Percentiles rank a stretch among this genome's conserved stretches.
Conservation (phyloP, 2,888 invertebrate species). For the Xanthorhoe spadicearia region DNA sequence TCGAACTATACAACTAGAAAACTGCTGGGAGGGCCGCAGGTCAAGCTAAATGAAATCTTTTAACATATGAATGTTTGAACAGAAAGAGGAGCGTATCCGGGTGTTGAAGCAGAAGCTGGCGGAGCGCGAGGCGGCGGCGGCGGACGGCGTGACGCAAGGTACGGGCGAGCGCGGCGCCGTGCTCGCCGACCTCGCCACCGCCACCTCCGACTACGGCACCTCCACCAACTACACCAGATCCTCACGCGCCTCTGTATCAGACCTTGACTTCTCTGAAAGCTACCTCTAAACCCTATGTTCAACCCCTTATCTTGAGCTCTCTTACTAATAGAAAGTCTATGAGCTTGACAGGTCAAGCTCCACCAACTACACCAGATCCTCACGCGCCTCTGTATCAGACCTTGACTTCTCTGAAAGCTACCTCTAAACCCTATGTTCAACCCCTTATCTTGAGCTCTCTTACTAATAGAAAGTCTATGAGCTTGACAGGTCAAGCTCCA, state of each 20-base stretch:
- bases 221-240: constrained; percentile 92
- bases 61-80: constrained; percentile 50
- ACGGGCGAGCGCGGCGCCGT: constrained; percentile 88
- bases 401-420: too few species aligned
- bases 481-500: constrained; percentile 70
- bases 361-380: constrained; percentile 91
- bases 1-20: too few species aligned
- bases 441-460: too few species aligned
- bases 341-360: too few species aligned
- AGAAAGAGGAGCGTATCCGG: constrained; percentile 96
- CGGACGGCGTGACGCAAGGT: constrained; percentile 87
- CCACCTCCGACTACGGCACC: constrained; percentile 91
- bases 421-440: too few species aligned
- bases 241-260: constrained; percentile 93
- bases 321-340: too few species aligned
- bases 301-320: too few species aligned
- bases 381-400: constrained; percentile 94
- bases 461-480: too few species aligned
- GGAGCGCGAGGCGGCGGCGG: constrained; percentile 89
- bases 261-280: constrained; percentile 95
- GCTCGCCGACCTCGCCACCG: constrained; percentile 91
- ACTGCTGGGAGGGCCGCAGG: too few species aligned
- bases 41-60: too few species aligned
- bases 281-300: too few species aligned
- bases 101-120: constrained; percentile 91